Evolutionary conservation across 2,797 vertebrate species (phyloP).

Genomic region (Psittacula derbiana): DNA sequence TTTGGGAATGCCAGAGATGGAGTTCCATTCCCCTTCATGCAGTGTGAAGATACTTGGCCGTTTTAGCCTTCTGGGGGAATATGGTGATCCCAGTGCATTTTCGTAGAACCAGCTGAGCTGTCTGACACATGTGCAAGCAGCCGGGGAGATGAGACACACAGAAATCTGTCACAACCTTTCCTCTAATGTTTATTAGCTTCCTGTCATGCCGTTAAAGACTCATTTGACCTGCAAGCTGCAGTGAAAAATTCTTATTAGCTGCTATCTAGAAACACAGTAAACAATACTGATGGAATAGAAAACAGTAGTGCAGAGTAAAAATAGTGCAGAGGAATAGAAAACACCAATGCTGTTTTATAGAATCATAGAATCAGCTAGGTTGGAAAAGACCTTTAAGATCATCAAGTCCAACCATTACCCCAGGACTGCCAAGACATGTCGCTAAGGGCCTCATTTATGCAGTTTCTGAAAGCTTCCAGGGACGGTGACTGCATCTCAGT

Average conservation of each 20-base stretch:
- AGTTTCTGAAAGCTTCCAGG: neutral
- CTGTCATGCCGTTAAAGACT: neutral
- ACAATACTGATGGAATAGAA: neutral
- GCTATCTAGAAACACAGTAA: neutral
- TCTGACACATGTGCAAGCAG: neutral
- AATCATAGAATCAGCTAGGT: neutral
- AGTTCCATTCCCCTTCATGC: neutral
- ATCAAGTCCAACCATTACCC: neutral
- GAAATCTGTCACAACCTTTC: neutral
- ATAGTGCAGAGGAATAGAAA: neutral
- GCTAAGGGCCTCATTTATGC: neutral
- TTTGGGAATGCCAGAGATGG: neutral
- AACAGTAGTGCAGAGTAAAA: too few relatives aligned
- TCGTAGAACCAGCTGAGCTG: neutral
- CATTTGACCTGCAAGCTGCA: neutral
- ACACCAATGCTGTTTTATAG: neutral
- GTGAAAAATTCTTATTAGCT: neutral
- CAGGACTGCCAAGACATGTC: neutral
- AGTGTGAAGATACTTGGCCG: neutral
- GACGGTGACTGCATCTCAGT: neutral
- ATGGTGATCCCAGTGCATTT: accelerated
- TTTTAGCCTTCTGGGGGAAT: neutral
- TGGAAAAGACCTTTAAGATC: neutral
- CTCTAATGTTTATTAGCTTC: neutral
- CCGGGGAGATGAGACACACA: neutral